These are phyloP conservation scores for Brachymystax lenok DNA, from an alignment of 2,797 vertebrate genomes.

Conservation along the genomic window DNA sequence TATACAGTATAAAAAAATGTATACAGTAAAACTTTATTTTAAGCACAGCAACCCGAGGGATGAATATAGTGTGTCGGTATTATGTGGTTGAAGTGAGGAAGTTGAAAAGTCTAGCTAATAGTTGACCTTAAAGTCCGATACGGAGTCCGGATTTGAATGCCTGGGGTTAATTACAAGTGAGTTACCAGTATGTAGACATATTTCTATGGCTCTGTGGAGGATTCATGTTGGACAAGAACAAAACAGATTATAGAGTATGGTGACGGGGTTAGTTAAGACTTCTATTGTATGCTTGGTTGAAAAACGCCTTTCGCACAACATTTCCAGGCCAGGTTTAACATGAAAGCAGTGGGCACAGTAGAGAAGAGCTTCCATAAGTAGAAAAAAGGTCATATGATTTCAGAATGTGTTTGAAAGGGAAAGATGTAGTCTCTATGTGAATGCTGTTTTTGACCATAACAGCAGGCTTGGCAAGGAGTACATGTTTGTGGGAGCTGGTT, in stretches of 20 bases:
- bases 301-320: background rate
- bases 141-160: background rate
- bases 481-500: constrained; percentile 7
- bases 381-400: constrained; percentile 11
- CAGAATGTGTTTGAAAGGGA: constrained; percentile 8
- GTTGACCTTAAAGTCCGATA: background rate
- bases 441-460: constrained; percentile 64
- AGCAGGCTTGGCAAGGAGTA: constrained; percentile 67
- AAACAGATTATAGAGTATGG: background rate
- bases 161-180: background rate
- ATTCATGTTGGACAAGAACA: background rate
- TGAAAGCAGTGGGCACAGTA: background rate
- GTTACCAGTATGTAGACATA: background rate
- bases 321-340: background rate
- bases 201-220: background rate
- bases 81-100: constrained; percentile 35
- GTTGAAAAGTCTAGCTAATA: constrained; percentile 14
- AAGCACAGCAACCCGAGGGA: constrained; percentile 42
- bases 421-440: constrained; percentile 25
- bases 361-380: background rate
- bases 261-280: background rate
- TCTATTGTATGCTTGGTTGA: background rate
- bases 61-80: constrained; percentile 41
- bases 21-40: constrained; percentile 38
- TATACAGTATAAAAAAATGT: constrained; percentile 61